Conservation (phyloP, 2,888 invertebrate species). For the Stenchaetothrips biformis region DNA sequence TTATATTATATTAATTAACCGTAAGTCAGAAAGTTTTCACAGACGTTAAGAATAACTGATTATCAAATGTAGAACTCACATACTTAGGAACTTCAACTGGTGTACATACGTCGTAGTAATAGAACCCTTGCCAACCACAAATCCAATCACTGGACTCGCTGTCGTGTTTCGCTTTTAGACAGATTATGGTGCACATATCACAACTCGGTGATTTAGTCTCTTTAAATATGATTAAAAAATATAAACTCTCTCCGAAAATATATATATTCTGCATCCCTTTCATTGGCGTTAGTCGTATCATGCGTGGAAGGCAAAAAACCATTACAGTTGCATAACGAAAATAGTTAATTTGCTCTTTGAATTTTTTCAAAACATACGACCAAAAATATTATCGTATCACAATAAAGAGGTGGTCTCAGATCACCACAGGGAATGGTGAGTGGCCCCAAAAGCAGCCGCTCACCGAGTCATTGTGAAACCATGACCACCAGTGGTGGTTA, state of each 20-base stretch:
- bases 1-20: too few relatives aligned
- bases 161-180: not conserved
- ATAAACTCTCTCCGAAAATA: constrained; percentile 3
- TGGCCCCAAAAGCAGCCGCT: too few relatives aligned
- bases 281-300: too few relatives aligned
- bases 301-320: too few relatives aligned
- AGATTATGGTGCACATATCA: not conserved
- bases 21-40: too few relatives aligned
- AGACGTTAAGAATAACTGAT: too few relatives aligned
- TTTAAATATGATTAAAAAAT: not conserved
- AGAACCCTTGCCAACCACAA: not conserved
- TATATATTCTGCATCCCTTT: not conserved
- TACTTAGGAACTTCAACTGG: constrained; percentile 5
- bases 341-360: too few relatives aligned
- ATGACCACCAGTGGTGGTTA: too few relatives aligned
- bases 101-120: not conserved
- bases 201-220: not conserved
- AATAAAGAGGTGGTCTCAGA: not conserved
- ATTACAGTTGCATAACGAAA: too few relatives aligned
- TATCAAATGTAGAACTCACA: too few relatives aligned
- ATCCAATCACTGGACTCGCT: not conserved
- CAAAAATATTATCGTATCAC: not conserved
- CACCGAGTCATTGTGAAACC: too few relatives aligned
- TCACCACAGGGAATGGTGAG: not conserved
- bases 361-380: not conserved